A percentile compares a stretch with the other conserved stretches of the same genome.
phyloP scores from a whole-genome alignment of 2,888 invertebrate genomes.

The Epistrophe eligans region DNA sequence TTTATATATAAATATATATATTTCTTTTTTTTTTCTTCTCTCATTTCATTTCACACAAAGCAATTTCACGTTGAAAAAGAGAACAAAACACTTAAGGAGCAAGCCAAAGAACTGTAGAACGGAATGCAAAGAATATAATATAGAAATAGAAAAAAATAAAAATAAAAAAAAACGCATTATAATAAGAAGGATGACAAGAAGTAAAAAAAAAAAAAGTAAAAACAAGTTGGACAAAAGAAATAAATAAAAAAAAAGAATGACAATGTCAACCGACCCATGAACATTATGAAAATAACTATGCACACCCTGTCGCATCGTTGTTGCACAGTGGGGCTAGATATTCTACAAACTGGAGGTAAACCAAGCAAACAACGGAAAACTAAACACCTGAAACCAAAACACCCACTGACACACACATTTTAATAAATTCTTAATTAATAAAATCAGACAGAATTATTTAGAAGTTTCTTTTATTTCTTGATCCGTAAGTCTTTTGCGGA shows the following conservation, averaged over 20 bases:
- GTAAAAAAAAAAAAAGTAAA: background rate
- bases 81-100: slow-evolving; percentile 32
- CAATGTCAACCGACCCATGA: slow-evolving; percentile 52
- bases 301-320: slow-evolving; percentile 38
- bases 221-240: background rate
- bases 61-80: slow-evolving; percentile 35
- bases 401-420: too few species aligned
- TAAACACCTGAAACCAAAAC: too few species aligned
- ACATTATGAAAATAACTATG: slow-evolving; percentile 62
- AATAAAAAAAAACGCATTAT: slow-evolving; percentile 15
- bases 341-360: background rate
- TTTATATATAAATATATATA: too few species aligned
- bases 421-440: too few species aligned
- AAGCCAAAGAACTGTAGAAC: background rate
- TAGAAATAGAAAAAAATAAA: background rate
- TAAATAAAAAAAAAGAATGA: slow-evolving; percentile 25
- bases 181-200: slow-evolving; percentile 16
- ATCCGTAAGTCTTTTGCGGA: too few species aligned
- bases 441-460: too few species aligned
- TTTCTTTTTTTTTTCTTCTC: background rate
- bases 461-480: too few species aligned
- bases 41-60: slow-evolving; percentile 34
- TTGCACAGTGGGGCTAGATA: background rate
- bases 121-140: slow-evolving; percentile 18
- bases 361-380: too few species aligned